phyloP scores from a whole-genome alignment of 2,797 vertebrate genomes.

The Pteronotus mesoamericanus region DNA sequence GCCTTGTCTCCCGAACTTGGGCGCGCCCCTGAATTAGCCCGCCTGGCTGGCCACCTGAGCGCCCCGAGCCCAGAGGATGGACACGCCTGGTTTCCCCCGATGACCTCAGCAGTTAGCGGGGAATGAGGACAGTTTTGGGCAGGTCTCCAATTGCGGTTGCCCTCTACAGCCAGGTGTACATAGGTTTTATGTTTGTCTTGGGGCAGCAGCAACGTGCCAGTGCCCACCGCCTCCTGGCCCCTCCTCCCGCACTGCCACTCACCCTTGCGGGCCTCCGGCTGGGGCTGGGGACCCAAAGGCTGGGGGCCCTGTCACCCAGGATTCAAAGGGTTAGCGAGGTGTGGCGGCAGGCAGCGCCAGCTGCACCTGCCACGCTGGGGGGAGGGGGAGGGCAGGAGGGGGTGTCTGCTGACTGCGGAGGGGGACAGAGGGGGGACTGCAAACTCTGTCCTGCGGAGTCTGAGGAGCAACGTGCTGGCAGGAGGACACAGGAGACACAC shows the following conservation, averaged over 20 bases:
- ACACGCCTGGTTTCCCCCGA: background rate
- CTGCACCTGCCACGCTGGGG: rapidly evolving
- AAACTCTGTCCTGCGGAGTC: background rate
- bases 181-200: background rate
- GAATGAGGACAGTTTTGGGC: background rate
- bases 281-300: background rate
- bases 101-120: rapidly evolving
- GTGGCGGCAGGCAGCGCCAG: rapidly evolving
- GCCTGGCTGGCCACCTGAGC: background rate
- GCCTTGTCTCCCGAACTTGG: background rate
- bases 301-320: background rate
- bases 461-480: rapidly evolving
- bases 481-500: background rate
- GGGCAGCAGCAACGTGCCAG: background rate
- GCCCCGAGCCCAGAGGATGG: rapidly evolving
- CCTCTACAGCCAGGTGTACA: background rate
- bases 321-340: background rate
- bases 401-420: rapidly evolving
- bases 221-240: rapidly evolving
- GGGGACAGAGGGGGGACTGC: rapidly evolving
- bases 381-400: background rate
- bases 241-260: rapidly evolving
- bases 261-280: rapidly evolving
- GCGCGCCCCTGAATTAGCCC: background rate
- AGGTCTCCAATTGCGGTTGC: rapidly evolving